Base-by-base conservation (phyloP, 2,888 invertebrate genomes). In the Aplocera efformata region DNA sequence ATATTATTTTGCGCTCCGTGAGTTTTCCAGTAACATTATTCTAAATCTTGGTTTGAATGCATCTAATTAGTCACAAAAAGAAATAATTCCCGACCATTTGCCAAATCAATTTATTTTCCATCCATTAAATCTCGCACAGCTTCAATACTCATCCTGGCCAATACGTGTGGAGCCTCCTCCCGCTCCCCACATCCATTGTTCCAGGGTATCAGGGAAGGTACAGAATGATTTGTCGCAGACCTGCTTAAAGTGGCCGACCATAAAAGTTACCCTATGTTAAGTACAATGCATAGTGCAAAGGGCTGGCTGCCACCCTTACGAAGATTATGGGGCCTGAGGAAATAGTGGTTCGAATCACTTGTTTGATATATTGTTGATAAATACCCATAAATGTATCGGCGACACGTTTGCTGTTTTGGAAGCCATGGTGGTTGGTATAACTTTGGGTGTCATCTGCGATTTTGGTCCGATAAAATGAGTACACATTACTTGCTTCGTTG, bases 81-180 rank as follows among this genome's bases (percentile, higher is more conserved):
- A 67, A 68, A 67, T 63, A 17, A 61, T 63, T 61, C 59, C 61
- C 61, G 63, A 57, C 59, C 65, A 71, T 77, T 72, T 64, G 67
- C 67, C 68, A 77, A 85, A 86, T 85, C 85, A 85, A 85, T 86
- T 82, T 79, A 81, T 70, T 79, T 77, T 72, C 78, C 72, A 78
- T 73, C 79, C 84, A 85, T 86, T 85, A 80, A 81, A 79, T 79
- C 78, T 72, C 75, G 73, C 70, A 72, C 79, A 75, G 74, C 63
- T 71, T 73, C 74, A 67, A 76, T 81, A 75, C 73, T 75, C 73
- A 67, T 65, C 56, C 56, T 42, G 41, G 26, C 81, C 74, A 75
- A 22, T 32, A 7, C 37, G 29, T 2, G 1, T 22, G 38, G 77
- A 69, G 9, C 76, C 45, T 1, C 54, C 54, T 23, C 56, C 45